These are phyloP conservation scores for Merodon equestris DNA, from an alignment of 2,888 invertebrate genomes.

Conservation along the genomic window DNA sequence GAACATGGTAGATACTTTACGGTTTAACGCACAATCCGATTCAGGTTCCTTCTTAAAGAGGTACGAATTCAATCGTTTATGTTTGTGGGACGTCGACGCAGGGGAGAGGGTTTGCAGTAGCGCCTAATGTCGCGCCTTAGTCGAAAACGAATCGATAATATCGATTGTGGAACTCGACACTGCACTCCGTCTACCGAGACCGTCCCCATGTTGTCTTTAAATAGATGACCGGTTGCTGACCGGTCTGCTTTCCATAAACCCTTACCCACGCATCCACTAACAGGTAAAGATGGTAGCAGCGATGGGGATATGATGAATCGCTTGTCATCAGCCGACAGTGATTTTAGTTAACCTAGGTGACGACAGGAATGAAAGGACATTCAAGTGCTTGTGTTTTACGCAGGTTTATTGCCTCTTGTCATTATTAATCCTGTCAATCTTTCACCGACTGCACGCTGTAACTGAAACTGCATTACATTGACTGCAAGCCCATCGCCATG, in stretches of 20 bases:
- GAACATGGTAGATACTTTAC: constrained; percentile 46
- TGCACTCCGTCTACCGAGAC: not conserved
- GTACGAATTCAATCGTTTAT: constrained; percentile 38
- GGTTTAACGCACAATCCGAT: constrained; percentile 60
- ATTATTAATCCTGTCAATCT: too few species aligned
- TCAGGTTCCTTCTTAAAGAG: constrained; percentile 43
- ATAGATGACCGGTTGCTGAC: constrained; percentile 33
- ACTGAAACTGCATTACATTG: not conserved
- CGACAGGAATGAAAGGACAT: not conserved
- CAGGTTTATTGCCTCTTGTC: constrained; percentile 20
- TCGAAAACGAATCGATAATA: constrained; percentile 58
- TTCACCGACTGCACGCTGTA: too few species aligned
- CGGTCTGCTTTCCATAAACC: too few species aligned
- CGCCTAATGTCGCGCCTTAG: constrained; percentile 14
- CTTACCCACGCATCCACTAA: too few species aligned
- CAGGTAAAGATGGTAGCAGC: not conserved
- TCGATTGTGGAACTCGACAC: constrained; percentile 35
- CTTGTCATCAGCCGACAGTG: constrained; percentile 54
- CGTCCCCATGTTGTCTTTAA: constrained; percentile 15
- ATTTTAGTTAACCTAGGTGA: constrained; percentile 38
- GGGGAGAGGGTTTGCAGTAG: constrained; percentile 9
- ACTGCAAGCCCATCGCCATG: not conserved
- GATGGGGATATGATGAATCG: constrained; percentile 44
- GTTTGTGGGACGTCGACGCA: not conserved
- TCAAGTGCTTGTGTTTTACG: constrained; percentile 3